Evolutionary conservation across 2,113 vertebrate species (phyloP).

Genomic region (Ranitomeya imitator): DNA sequence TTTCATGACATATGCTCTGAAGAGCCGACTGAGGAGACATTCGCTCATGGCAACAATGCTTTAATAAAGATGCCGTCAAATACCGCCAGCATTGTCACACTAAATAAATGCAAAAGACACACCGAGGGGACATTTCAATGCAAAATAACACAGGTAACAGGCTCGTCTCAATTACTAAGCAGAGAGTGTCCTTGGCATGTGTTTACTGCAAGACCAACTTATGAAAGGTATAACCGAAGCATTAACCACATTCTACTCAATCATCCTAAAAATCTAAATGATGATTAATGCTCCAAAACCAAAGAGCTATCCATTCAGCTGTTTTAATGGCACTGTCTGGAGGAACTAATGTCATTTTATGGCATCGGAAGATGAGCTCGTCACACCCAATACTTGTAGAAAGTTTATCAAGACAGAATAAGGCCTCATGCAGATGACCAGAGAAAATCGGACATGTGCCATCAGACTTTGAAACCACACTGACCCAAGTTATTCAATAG

Average conservation of each 20-base stretch:
- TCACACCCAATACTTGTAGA: neutral
- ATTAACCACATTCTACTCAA: no score
- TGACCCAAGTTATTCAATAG: no score
- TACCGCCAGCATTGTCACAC: slow-evolving; percentile 6
- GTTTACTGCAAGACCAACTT: neutral
- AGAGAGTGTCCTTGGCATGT: slow-evolving; percentile 12
- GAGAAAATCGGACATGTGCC: no score
- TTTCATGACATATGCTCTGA: slow-evolving; percentile 33
- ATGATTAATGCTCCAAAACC: neutral
- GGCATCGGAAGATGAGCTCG: neutral
- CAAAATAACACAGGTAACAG: slow-evolving; percentile 24
- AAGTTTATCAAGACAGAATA: no score
- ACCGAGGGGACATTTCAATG: slow-evolving; percentile 29
- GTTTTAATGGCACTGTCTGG: neutral
- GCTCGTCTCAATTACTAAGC: neutral
- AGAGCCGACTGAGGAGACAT: slow-evolving; percentile 21
- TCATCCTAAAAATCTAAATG: neutral
- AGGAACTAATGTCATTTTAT: neutral
- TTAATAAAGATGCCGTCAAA: slow-evolving; percentile 39
- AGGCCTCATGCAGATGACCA: no score
- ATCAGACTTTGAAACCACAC: no score
- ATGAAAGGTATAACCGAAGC: neutral
- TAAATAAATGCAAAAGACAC: slow-evolving; percentile 45
- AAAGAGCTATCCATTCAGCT: neutral
- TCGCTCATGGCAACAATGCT: slow-evolving; percentile 29